Evolutionary conservation across 92 coral and sea anemone genomes (phyloP).

Genomic region (Bergia puertoricense): DNA sequence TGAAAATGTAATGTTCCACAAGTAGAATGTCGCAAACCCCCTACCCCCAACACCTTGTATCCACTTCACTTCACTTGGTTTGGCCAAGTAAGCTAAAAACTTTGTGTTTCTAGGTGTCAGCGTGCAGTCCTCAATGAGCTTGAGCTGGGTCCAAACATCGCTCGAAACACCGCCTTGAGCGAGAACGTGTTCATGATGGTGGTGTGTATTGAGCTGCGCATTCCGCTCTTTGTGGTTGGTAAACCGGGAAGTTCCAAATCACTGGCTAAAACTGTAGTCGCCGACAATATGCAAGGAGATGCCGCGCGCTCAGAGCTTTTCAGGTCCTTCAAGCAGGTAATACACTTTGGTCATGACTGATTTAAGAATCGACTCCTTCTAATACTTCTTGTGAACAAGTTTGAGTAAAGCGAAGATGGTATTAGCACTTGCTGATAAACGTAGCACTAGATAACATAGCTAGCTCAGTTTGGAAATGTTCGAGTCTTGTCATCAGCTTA

Average conservation of each 20-base stretch:
- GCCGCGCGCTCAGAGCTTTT: not conserved
- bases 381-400: too few relatives aligned
- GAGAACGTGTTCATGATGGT: slow-evolving; percentile 97
- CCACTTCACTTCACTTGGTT: not conserved
- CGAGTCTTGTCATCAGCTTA: too few relatives aligned
- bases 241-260: slow-evolving; percentile 41
- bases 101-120: slow-evolving; percentile 63
- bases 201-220: slow-evolving; percentile 87
- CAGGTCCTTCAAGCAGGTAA: not conserved
- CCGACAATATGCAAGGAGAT: slow-evolving; percentile 20
- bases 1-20: too few relatives aligned
- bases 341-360: not conserved
- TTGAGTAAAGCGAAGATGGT: too few relatives aligned
- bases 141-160: slow-evolving; percentile 75
- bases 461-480: too few relatives aligned
- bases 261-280: slow-evolving; percentile 47
- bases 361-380: too few relatives aligned
- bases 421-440: too few relatives aligned
- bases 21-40: not conserved
- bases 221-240: slow-evolving; percentile 46
- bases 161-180: slow-evolving; percentile 77
- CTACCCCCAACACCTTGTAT: not conserved
- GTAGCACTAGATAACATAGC: too few relatives aligned
- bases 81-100: not conserved
- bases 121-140: slow-evolving; percentile 71